Conservation (phyloP, 23 tunicate species). For the Styela clava region DNA sequence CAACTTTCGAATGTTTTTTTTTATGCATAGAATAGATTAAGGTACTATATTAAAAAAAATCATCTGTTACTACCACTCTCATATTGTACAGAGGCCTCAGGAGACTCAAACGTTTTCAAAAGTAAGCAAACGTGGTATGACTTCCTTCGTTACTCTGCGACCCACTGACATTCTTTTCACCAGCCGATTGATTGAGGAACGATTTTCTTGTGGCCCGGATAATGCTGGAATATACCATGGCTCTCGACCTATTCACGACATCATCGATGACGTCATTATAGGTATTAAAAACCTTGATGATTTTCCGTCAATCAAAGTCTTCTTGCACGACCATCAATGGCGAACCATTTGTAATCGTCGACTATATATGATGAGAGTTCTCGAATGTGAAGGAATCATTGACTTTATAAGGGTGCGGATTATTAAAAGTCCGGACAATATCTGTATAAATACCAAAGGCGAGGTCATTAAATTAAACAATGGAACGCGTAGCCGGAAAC, state of each 20-base stretch:
- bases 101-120: too few species aligned
- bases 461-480: not conserved
- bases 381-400: conserved; percentile 7
- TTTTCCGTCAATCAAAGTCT: conserved; percentile 2
- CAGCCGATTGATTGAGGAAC: not conserved
- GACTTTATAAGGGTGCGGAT: not conserved
- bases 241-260: conserved; percentile 9
- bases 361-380: conserved; percentile 18
- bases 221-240: not conserved
- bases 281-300: not conserved
- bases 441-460: not conserved
- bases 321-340: conserved; percentile 5
- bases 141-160: conserved; percentile 4
- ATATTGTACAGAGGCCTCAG: too few species aligned
- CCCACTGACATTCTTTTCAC: conserved; percentile 14
- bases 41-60: too few species aligned
- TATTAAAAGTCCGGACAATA: too few species aligned
- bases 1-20: too few species aligned
- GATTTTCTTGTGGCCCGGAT: not conserved
- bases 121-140: too few species aligned
- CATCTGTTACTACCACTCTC: too few species aligned
- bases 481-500: not conserved
- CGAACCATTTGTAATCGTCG: conserved; percentile 4
- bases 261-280: conserved; percentile 6
- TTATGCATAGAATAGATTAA: too few species aligned